phyloP scores from a whole-genome alignment of 2,888 invertebrate genomes.

The Xiphydria camelus region DNA sequence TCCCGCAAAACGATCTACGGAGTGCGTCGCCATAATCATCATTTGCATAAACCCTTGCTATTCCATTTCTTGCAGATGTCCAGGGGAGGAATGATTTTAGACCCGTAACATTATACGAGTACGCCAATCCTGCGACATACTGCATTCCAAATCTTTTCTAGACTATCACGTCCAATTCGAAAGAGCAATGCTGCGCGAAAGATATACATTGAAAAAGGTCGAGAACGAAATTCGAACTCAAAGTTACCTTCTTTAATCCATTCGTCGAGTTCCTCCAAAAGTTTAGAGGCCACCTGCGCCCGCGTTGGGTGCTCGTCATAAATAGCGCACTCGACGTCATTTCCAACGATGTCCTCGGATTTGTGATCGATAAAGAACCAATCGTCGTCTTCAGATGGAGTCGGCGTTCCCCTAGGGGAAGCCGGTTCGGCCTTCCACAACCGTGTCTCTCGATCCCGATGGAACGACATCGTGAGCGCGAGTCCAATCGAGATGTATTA shows the following conservation, averaged over 20 bases:
- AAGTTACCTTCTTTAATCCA: conserved; percentile 71
- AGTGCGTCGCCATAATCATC: no score
- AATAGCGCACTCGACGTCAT: conserved; percentile 35
- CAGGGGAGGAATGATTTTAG: no score
- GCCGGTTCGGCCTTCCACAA: conserved; percentile 62
- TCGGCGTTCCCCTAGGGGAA: conserved; percentile 59
- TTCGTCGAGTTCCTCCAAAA: conserved; percentile 70
- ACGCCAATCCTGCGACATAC: no score
- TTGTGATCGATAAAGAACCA: conserved; percentile 51
- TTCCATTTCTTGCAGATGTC: no score
- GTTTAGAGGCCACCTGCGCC: conserved; percentile 67
- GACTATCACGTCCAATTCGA: no score
- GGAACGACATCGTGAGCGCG: conserved; percentile 38
- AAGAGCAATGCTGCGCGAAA: no score
- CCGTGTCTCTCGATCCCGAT: conserved; percentile 41
- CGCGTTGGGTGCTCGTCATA: conserved; percentile 46
- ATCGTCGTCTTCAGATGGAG: conserved; percentile 48
- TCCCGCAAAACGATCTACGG: no score
- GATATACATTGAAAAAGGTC: no score
- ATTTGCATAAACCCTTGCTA: no score
- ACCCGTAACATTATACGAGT: no score
- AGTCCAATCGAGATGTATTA: conserved; percentile 37
- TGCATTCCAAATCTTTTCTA: no score
- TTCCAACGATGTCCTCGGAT: conserved; percentile 32
- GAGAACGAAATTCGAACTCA: no score